phyloP scores from a whole-genome alignment of 2,113 vertebrate species.

The Grammomys surdaster region DNA sequence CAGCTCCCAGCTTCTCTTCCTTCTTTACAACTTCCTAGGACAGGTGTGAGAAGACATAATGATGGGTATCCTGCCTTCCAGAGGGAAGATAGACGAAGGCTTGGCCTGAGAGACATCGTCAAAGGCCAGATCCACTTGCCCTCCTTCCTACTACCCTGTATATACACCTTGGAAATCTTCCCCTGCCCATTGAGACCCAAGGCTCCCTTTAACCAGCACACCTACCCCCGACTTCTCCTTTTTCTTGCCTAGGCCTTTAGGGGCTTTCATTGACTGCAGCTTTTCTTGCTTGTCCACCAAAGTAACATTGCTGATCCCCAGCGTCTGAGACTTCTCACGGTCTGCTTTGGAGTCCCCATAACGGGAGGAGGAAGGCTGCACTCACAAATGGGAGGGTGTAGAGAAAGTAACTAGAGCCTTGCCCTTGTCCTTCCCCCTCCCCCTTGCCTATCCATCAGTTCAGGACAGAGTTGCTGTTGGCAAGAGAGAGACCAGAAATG shows the following conservation, averaged over 20 bases:
- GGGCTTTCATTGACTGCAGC: slow-evolving; percentile 64
- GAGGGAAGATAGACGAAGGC: background rate
- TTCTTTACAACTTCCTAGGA: slow-evolving; percentile 80
- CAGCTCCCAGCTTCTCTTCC: slow-evolving; percentile 77
- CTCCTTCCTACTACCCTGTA: background rate
- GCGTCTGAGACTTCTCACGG: slow-evolving; percentile 40
- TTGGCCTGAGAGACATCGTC: background rate
- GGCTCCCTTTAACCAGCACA: background rate
- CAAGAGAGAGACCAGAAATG: background rate
- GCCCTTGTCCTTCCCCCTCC: background rate
- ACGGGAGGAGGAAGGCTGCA: slow-evolving; percentile 73
- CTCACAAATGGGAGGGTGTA: background rate
- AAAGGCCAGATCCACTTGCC: background rate
- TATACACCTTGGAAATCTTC: background rate
- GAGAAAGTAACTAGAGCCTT: background rate
- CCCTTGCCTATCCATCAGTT: background rate
- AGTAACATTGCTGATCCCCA: slow-evolving; percentile 10
- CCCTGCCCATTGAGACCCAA: too few species aligned
- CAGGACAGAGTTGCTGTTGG: background rate
- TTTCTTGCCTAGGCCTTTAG: slow-evolving; percentile 84
- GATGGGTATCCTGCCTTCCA: too few species aligned
- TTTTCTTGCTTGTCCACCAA: slow-evolving; percentile 71
- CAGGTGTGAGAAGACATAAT: rapidly evolving
- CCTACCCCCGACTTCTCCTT: slow-evolving; percentile 83
- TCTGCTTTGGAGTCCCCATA: slow-evolving; percentile 79